Conservation (phyloP, 2,113 vertebrate species). For the Mus pahari region DNA sequence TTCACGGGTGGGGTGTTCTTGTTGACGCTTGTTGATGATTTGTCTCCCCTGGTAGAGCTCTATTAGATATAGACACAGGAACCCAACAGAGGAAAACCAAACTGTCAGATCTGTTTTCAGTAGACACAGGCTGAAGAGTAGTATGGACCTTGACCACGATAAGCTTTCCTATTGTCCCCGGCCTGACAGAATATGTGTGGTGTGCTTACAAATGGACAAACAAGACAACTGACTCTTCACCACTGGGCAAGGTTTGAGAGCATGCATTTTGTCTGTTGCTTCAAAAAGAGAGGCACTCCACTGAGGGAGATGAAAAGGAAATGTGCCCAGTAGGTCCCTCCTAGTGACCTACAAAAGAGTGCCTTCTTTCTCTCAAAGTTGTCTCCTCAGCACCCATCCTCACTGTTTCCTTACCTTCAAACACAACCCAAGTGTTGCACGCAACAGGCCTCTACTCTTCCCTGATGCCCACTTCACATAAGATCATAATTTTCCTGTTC, state of each 20-base stretch:
- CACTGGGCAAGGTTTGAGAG: neutral
- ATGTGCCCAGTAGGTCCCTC: neutral
- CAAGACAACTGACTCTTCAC: neutral
- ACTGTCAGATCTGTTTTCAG: constrained; percentile 49
- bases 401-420: constrained; percentile 4
- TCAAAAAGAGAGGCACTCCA: neutral
- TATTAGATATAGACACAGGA: constrained; percentile 40
- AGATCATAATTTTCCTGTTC: neutral
- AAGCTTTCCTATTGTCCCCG: neutral
- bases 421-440: neutral
- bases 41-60: constrained; percentile 1
- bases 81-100: constrained; percentile 38
- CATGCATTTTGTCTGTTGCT: neutral
- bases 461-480: neutral
- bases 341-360: neutral
- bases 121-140: constrained; percentile 15
- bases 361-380: neutral
- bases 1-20: constrained; percentile 12
- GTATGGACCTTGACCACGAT: neutral
- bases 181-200: neutral
- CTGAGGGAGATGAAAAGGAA: neutral
- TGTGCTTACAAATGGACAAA: neutral
- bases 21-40: constrained; percentile 7
- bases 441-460: neutral
- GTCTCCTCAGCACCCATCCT: neutral